phyloP scores from a whole-genome alignment of 2,797 vertebrate genomes.

The Gallinago solitaria region DNA sequence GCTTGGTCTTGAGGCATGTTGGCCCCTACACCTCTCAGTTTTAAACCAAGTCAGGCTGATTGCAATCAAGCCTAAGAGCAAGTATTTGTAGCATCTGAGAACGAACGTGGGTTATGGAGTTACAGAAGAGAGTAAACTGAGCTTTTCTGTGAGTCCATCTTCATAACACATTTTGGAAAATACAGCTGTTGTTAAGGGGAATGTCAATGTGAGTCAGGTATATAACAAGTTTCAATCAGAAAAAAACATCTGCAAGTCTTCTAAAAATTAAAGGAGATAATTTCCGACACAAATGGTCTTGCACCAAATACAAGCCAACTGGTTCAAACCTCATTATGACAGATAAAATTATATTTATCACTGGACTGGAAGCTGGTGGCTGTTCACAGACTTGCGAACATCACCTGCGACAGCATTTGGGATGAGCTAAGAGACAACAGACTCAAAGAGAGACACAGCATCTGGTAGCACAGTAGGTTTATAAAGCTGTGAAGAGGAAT shows the following conservation, averaged over 20 bases:
- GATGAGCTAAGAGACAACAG: background rate
- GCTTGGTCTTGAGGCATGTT: background rate
- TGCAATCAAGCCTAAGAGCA: background rate
- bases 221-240: background rate
- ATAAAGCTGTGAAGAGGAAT: background rate
- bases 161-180: background rate
- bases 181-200: background rate
- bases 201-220: background rate
- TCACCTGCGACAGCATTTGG: background rate
- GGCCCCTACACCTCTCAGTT: background rate
- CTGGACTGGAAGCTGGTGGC: conserved; percentile 3
- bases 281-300: background rate
- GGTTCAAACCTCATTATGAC: background rate
- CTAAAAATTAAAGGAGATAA: background rate
- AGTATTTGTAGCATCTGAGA: background rate
- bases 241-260: background rate
- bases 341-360: conserved; percentile 32
- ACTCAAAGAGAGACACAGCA: background rate
- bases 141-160: background rate
- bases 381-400: background rate
- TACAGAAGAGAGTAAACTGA: background rate
- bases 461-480: conserved; percentile 41
- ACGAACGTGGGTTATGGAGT: background rate
- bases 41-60: background rate
- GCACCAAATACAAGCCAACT: background rate